A percentile compares a stretch with the other conserved stretches of the same genome.
phyloP scores from a whole-genome alignment of 2,113 vertebrate genomes.

The Apteryx mantelli region DNA sequence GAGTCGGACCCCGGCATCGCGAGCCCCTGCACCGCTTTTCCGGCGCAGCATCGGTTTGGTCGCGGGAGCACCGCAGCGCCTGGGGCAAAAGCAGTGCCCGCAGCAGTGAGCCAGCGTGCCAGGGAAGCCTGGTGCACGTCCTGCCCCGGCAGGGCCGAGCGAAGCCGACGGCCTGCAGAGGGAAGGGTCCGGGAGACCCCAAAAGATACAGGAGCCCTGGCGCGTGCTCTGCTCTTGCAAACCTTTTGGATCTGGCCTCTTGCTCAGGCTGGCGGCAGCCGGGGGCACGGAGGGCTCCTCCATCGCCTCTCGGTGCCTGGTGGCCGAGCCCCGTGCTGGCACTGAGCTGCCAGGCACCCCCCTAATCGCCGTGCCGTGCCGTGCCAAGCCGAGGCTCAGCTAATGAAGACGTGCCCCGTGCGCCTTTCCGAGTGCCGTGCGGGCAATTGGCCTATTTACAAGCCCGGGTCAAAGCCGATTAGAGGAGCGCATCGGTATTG shows the following conservation, averaged over 20 bases:
- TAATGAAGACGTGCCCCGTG: rapidly evolving
- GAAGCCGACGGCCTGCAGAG: no score
- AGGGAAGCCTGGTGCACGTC: no score
- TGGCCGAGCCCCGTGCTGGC: neutral
- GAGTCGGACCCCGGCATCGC: no score
- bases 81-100: no score
- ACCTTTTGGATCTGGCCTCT: rapidly evolving
- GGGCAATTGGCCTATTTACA: slow-evolving; percentile 63
- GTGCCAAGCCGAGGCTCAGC: neutral
- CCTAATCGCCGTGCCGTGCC: neutral
- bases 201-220: no score
- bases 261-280: rapidly evolving
- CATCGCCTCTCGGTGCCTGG: rapidly evolving
- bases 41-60: no score
- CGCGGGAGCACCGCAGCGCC: no score
- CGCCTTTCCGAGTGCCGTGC: neutral
- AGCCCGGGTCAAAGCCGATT: slow-evolving; percentile 28
- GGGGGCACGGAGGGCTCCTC: neutral
- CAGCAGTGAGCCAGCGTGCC: no score
- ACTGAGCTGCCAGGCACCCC: neutral
- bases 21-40: no score
- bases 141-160: no score
- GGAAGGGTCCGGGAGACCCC: neutral
- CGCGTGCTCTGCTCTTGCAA: neutral
- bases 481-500: neutral